Evolutionary conservation across 2,888 invertebrate genomes (phyloP).

Genomic region (Hirtodrosophila cameraria): DNA sequence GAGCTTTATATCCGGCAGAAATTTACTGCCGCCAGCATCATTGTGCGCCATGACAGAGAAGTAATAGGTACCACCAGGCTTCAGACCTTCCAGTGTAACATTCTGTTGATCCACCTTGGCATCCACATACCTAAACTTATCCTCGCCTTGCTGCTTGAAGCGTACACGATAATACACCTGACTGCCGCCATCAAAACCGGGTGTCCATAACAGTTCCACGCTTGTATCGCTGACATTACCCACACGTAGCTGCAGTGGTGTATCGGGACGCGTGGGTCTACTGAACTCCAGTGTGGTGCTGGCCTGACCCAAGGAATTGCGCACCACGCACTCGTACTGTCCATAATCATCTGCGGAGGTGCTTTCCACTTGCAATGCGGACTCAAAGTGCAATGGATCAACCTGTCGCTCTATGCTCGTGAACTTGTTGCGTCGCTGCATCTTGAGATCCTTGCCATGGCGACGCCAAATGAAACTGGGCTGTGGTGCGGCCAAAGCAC

Average conservation of each 20-base stretch:
- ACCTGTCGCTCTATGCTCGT: slow-evolving; percentile 74
- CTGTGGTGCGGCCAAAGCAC: slow-evolving; percentile 77
- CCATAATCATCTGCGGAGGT: slow-evolving; percentile 81
- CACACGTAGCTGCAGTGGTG: slow-evolving; percentile 72
- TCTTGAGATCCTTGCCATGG: slow-evolving; percentile 81
- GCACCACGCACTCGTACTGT: slow-evolving; percentile 80
- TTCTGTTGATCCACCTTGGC: slow-evolving; percentile 77
- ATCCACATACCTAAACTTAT: slow-evolving; percentile 81
- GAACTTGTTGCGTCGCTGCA: slow-evolving; percentile 81
- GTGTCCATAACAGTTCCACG: slow-evolving; percentile 73
- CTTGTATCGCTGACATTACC: slow-evolving; percentile 80
- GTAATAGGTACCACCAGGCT: slow-evolving; percentile 77
- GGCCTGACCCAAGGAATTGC: slow-evolving; percentile 80
- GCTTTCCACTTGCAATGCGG: slow-evolving; percentile 77
- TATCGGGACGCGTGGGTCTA: slow-evolving; percentile 80
- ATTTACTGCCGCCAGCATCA: slow-evolving; percentile 82
- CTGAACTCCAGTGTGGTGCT: slow-evolving; percentile 78
- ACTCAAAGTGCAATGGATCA: slow-evolving; percentile 78
- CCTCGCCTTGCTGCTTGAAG: slow-evolving; percentile 76
- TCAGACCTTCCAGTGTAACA: slow-evolving; percentile 74
- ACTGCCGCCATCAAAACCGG: slow-evolving; percentile 82
- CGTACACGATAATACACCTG: slow-evolving; percentile 81
- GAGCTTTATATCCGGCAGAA: slow-evolving; percentile 78
- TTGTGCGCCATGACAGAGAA: slow-evolving; percentile 83
- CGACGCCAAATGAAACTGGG: slow-evolving; percentile 82